phyloP scores from a whole-genome alignment of 2,888 invertebrate genomes.

The Erebia ligea region DNA sequence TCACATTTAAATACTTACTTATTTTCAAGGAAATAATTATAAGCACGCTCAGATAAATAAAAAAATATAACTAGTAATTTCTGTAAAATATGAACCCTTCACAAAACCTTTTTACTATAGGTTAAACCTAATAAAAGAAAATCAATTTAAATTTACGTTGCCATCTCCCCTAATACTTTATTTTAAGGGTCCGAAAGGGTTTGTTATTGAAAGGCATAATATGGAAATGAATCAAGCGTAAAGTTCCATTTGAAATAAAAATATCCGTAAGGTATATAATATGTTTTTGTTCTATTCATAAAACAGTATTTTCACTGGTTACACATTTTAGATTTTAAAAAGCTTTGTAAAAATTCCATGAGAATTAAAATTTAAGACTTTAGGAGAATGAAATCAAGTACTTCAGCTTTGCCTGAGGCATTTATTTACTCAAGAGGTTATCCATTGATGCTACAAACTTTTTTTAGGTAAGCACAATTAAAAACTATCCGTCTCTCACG shows the following conservation, averaged over 20 bases:
- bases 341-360: neutral
- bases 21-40: too few species aligned
- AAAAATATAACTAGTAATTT: too few species aligned
- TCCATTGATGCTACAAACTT: neutral
- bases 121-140: conserved; percentile 10
- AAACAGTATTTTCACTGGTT: conserved; percentile 21
- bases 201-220: conserved; percentile 67
- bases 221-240: conserved; percentile 58
- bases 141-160: conserved; percentile 45
- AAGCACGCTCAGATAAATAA: too few species aligned
- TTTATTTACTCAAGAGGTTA: neutral
- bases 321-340: neutral
- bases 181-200: conserved; percentile 56
- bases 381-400: neutral
- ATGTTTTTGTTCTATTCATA: conserved; percentile 24
- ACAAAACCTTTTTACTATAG: conserved; percentile 11
- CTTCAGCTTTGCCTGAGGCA: neutral
- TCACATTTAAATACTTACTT: too few species aligned
- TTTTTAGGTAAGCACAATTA: too few species aligned
- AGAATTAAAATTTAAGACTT: neutral
- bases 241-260: conserved; percentile 54
- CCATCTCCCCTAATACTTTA: conserved; percentile 59
- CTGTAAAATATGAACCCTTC: neutral
- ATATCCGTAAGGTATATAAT: conserved; percentile 53
- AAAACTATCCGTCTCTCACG: too few species aligned